Base-by-base conservation (phyloP, 2,888 invertebrate genomes). In the Sminthurinus aureus region DNA sequence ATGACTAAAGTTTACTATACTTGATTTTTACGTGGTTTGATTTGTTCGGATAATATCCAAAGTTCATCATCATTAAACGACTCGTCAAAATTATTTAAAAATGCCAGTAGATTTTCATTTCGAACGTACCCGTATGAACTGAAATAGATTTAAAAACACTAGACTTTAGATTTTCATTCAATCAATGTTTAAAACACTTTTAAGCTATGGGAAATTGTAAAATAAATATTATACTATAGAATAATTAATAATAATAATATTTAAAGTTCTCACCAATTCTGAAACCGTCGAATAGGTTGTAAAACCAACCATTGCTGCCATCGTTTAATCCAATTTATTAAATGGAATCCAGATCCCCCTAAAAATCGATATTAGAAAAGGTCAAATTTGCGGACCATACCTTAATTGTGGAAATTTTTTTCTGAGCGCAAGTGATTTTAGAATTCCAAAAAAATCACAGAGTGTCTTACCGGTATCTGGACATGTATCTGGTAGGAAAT, bases 281-380 rank as follows among this genome's bases (percentile, higher is more conserved):
- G 97, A 91, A 99, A 98, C 90, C 97, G 93, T 90, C 98, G 96
- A 96, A 99, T 98, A 90, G 98, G 98, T 91, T 98, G 98, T 90
- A 99, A 95, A 87, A 99, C 98, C 90, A 98, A 96, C 91, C 96
- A 98, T 91, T 99, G 98, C 90, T 99, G 98, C 98, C 98, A 99
- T 89, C 99, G 93, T 91, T 99, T 99, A 15, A 97, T 96, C 91
- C 99, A 99, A 91, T 98, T n/a, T n/a, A n/a, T n/a, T n/a, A n/a
- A n/a, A n/a, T n/a, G n/a, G n/a, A n/a, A n/a, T n/a, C n/a, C n/a
- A n/a, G n/a, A n/a, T n/a, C n/a, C n/a, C n/a, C n/a, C n/a, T n/a
- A n/a, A n/a, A n/a, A n/a, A n/a, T n/a, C n/a, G n/a, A n/a, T n/a
- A n/a, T n/a, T n/a, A n/a, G n/a, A n/a, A n/a, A n/a, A n/a, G n/a